These are phyloP conservation scores for Zaprionus gabonicus DNA, from an alignment of 1,140 invertebrate species.

Conservation along the genomic window DNA sequence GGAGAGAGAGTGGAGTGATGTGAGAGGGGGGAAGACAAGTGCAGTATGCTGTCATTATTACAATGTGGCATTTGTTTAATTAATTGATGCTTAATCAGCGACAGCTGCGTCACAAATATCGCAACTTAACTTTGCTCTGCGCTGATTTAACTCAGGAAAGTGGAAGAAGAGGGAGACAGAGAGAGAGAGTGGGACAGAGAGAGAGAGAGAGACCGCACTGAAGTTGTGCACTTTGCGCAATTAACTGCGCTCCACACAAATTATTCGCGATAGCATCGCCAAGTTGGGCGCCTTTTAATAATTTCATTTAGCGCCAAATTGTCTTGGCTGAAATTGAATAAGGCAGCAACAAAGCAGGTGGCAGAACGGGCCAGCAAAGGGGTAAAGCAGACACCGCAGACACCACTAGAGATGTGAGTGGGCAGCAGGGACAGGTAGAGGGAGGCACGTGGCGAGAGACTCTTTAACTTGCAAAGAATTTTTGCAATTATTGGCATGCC, in stretches of 20 bases:
- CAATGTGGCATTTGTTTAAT: slow-evolving; percentile 73
- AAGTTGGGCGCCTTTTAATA: slow-evolving; percentile 62
- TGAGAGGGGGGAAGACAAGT: neutral
- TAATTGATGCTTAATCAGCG: slow-evolving; percentile 77
- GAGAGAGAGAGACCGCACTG: slow-evolving; percentile 2
- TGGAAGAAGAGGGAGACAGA: neutral
- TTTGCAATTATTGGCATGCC: neutral
- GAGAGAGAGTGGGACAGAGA: neutral
- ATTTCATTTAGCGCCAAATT: slow-evolving; percentile 72
- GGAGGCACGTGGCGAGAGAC: neutral
- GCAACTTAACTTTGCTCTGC: slow-evolving; percentile 21
- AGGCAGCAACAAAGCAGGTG: slow-evolving; percentile 20
- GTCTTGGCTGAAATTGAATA: slow-evolving; percentile 74
- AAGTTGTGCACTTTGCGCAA: slow-evolving; percentile 28
- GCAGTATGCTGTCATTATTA: slow-evolving; percentile 57
- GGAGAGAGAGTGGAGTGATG: slow-evolving; percentile 3
- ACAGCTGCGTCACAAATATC: slow-evolving; percentile 51
- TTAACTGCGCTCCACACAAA: slow-evolving; percentile 60
- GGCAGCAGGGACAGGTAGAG: neutral
- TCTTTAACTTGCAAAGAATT: too few relatives aligned
- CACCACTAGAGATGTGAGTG: slow-evolving; percentile 6
- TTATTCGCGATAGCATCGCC: slow-evolving; percentile 71
- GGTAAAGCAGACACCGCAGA: neutral
- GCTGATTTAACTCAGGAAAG: slow-evolving; percentile 17
- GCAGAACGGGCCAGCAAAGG: slow-evolving; percentile 10